Evolutionary conservation across 64 coral and sea anemone genomes (phyloP).

Genomic region (Montipora capricornis): DNA sequence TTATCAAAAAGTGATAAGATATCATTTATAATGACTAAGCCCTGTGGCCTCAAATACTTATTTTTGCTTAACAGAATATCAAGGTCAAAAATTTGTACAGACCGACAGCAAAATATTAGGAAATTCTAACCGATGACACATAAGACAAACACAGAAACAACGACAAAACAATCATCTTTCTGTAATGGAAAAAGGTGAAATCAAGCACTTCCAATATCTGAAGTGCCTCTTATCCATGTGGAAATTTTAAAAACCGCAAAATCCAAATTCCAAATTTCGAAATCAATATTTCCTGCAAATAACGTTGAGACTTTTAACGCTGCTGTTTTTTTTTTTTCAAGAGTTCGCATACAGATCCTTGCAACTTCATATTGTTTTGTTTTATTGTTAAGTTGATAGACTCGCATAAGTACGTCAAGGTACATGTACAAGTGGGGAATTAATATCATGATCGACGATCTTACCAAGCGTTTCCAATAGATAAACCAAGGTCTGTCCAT

Average conservation of each 20-base stretch:
- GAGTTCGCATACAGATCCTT: too few species aligned
- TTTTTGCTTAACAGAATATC: too few species aligned
- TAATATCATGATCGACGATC: neutral
- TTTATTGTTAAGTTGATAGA: neutral
- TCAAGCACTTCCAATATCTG: neutral
- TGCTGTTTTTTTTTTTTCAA: too few species aligned
- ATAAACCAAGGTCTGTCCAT: conserved; percentile 85
- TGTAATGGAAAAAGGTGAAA: too few species aligned
- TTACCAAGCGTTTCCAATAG: conserved; percentile 87
- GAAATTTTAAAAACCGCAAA: neutral
- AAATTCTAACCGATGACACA: neutral
- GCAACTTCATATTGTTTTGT: conserved; percentile 1
- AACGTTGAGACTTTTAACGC: neutral
- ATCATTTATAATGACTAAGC: too few species aligned
- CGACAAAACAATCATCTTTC: neutral
- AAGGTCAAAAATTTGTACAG: too few species aligned
- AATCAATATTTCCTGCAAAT: neutral
- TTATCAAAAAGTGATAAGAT: too few species aligned
- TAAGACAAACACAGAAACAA: neutral
- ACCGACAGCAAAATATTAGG: neutral
- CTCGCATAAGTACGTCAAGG: neutral
- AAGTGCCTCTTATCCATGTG: neutral
- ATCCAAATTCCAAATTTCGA: neutral
- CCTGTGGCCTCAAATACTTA: too few species aligned
- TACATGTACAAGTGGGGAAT: neutral